A percentile compares a stretch with the other conserved stretches of the same genome.
These are phyloP conservation scores for Gymnobelideus leadbeateri DNA, from an alignment of 2,113 vertebrate genomes.

Conservation along the genomic window DNA sequence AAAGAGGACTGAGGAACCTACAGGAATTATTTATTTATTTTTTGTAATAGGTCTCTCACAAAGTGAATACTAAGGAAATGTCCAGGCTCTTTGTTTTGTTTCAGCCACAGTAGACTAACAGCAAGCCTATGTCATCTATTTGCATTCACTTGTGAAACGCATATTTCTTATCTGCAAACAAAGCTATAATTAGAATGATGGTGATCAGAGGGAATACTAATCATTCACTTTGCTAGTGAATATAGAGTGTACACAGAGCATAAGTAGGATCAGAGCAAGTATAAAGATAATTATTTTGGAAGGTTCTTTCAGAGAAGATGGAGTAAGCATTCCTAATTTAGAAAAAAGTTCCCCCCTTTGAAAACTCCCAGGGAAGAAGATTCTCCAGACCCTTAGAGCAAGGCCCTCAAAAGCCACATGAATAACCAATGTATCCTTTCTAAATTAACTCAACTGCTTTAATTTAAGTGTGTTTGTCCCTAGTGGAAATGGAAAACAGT, in stretches of 20 bases:
- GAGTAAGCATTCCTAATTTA: not conserved
- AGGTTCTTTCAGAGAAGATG: not conserved
- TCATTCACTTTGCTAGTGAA: not conserved
- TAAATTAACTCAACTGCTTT: constrained; percentile 14
- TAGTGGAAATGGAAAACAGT: not conserved
- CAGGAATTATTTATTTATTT: no score
- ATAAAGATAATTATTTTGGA: not conserved
- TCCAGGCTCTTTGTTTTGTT: not conserved
- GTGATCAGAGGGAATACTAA: not conserved
- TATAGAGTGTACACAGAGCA: not conserved
- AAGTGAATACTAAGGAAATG: not conserved
- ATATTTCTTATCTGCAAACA: not conserved
- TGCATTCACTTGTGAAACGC: not conserved
- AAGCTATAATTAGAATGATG: not conserved
- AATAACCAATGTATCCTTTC: not conserved
- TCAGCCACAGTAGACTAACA: not conserved
- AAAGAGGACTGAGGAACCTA: not conserved
- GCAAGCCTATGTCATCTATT: not conserved
- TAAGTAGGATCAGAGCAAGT: not conserved
- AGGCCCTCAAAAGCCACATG: not conserved
- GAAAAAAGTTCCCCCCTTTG: not conserved
- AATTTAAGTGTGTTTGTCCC: constrained; percentile 21
- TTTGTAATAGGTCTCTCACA: not conserved
- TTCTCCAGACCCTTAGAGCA: not conserved
- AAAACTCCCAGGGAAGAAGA: constrained; percentile 20